A percentile compares a stretch with the other conserved stretches of the same genome.
Conservation (phyloP, 2,113 vertebrate genomes). For the Psilopsiagon aymara region DNA sequence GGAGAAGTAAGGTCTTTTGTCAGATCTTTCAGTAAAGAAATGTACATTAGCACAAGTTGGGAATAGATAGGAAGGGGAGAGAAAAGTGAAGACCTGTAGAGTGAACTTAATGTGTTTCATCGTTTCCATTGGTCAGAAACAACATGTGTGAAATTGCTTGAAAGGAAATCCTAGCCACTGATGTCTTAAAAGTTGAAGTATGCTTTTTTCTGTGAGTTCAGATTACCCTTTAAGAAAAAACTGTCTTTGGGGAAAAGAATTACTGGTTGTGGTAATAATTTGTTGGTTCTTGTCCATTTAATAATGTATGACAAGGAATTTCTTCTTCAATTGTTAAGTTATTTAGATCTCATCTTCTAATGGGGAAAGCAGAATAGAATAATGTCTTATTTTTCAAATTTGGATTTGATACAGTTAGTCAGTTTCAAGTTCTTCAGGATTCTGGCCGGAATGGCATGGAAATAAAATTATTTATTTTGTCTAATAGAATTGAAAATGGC, state of each 20-base stretch:
- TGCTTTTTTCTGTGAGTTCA: not conserved
- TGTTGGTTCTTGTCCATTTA: not conserved
- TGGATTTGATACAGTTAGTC: not conserved
- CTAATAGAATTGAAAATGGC: not conserved
- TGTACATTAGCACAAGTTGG: not conserved
- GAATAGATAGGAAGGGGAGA: not conserved
- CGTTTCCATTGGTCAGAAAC: not conserved
- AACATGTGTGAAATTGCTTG: not conserved
- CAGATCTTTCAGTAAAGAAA: not conserved
- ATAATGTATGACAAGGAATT: not conserved
- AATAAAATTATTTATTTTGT: not conserved
- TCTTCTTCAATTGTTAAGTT: not conserved
- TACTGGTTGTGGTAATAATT: not conserved
- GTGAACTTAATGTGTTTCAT: not conserved
- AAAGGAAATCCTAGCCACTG: not conserved
- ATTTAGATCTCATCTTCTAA: not conserved
- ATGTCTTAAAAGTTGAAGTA: not conserved
- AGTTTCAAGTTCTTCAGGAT: not conserved
- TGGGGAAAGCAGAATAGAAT: not conserved
- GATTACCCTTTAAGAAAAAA: not conserved
- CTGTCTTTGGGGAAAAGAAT: not conserved
- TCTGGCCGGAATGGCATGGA: not conserved
- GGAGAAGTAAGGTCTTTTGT: not conserved
- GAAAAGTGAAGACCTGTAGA: fast-evolving
- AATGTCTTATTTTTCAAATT: not conserved